Base-by-base conservation (phyloP, 2,113 vertebrate genomes). In the Callopanchax toddi region DNA sequence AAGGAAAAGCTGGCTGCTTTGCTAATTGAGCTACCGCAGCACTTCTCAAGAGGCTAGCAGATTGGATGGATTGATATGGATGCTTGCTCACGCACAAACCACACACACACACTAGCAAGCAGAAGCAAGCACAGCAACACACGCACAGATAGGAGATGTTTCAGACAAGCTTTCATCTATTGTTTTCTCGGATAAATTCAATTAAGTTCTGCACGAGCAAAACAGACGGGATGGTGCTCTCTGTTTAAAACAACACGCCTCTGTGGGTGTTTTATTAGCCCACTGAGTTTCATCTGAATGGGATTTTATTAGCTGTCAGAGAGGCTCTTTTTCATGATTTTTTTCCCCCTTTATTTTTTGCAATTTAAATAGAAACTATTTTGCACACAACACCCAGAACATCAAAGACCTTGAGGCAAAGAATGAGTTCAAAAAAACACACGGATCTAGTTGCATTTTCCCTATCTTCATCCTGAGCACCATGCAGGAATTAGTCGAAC, bases 91-190 rank as follows among this genome's bases (percentile, higher is more conserved):
- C 56, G 18, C 50, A 44, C 65, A 71, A 29, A 49, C 32, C 26
- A 48, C 25, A 60, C 39, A 25, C 2, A 29, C 34, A 60, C 32
- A 13, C 26, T 52, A 26, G 45, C 25, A 7, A 20, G 51, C 46
- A 57, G 62, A 82, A 16, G 43, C 53, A 45, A 10, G 17, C 20
- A 34, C 20, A 49, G 53, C 55, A 8, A 29, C 18, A 18, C 64
- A 55, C 56, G 65, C 53, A 25, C n/a, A 63, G 17, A 64, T 22
- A 61, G 79, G 59, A 69, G 79, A 84, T 65, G 82, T 75, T 63
- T 62, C 81, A 79, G 65, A 85, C 78, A 46, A 75, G 74, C 84
- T 87, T 85, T 87, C 78, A 82, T 88, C 83, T 84, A 81, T 82
- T 86, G 81, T 84, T 87, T 78, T 82, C 79, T 77, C 67, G 34